Evolutionary conservation across 2,797 vertebrate species (phyloP).

Genomic region (Gadopsis marmoratus): DNA sequence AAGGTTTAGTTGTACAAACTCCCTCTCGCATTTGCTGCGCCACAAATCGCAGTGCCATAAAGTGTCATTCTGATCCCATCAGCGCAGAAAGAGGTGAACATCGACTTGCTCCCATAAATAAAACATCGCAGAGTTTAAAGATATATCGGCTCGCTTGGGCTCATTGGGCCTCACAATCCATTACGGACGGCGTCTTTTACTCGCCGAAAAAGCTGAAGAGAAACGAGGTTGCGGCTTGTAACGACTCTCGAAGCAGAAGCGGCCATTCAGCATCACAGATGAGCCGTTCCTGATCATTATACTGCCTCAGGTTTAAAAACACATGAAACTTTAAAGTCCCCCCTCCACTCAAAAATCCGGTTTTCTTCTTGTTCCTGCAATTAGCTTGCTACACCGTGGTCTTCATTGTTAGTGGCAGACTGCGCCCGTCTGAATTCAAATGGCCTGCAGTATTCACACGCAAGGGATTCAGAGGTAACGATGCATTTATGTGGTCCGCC

Average conservation of each 20-base stretch:
- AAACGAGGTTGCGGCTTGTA: slow-evolving; percentile 33
- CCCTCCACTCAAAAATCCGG: too few relatives aligned
- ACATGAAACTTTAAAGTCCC: background rate
- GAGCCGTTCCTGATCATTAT: slow-evolving; percentile 16
- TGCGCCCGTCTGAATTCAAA: too few relatives aligned
- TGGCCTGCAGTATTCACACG: too few relatives aligned
- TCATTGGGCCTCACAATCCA: slow-evolving; percentile 59
- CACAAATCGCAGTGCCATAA: slow-evolving; percentile 55
- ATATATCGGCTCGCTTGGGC: slow-evolving; percentile 70
- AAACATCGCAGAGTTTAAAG: slow-evolving; percentile 75
- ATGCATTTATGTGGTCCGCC: too few relatives aligned
- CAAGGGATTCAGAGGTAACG: too few relatives aligned
- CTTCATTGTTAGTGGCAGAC: background rate
- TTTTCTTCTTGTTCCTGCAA: too few relatives aligned
- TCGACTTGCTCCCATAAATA: slow-evolving; percentile 75
- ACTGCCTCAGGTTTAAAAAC: background rate
- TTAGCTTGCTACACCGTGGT: background rate
- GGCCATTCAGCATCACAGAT: slow-evolving; percentile 39
- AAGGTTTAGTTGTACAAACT: slow-evolving; percentile 62
- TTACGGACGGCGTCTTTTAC: slow-evolving; percentile 66
- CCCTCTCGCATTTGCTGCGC: slow-evolving; percentile 23
- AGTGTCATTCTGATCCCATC: slow-evolving; percentile 63
- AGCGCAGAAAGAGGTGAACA: slow-evolving; percentile 71
- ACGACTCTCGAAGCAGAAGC: slow-evolving; percentile 26
- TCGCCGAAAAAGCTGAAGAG: slow-evolving; percentile 38